Evolutionary conservation across 2,797 vertebrate species (phyloP), one percentile per base, ranked within the genome.

Genomic region (Leucoraja ocellata): DNA sequence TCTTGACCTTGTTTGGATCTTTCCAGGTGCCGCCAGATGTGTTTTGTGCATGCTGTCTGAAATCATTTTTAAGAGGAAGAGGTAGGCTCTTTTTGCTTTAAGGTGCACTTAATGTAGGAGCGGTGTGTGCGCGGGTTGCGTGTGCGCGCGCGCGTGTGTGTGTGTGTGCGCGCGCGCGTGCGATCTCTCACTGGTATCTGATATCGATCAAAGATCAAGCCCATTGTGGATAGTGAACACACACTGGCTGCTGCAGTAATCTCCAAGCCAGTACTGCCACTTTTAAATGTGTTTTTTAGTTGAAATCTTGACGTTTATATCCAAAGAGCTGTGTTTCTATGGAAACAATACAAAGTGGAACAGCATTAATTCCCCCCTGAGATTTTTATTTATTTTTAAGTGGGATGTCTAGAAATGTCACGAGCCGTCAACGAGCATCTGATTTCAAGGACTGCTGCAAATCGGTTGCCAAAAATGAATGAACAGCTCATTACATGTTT

Each of bases 301-400:
- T 92, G 36, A 92, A 54, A 92, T 76, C 23, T 76, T 54, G 90
- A 92, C 14, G 71, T 71, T 92, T 76, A 46, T 74, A 54, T 92
- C 90, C 90, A 92, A 92, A 92, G 90, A 73, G 46, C 90, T 74
- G 71, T 73, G 88, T 91, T 91, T 91, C 88, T 74, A 21, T 46
- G 68, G 88, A 91, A 73, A 74, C 88, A 91, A 65, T 90, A 90
- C 61, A 65, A 71, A 91, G 88, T 74, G 18, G 73, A 73, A 92
- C 71, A 76, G 90, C 90, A 92, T 92, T 92, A 92, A 92, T 92
- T 76, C 71, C 16, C 8, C 18, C 84, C 63, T 18, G n/a, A 71
- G n/a, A 90, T 28, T 76, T 36, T 74, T 16, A 32, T 78, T 78
- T 78, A 10, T 61, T 61, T 61, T 84, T 46, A 92, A 54, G 71